phyloP scores from a whole-genome alignment of 53 echinoderm and acorn worm species.

The Paracentrotus lividus region DNA sequence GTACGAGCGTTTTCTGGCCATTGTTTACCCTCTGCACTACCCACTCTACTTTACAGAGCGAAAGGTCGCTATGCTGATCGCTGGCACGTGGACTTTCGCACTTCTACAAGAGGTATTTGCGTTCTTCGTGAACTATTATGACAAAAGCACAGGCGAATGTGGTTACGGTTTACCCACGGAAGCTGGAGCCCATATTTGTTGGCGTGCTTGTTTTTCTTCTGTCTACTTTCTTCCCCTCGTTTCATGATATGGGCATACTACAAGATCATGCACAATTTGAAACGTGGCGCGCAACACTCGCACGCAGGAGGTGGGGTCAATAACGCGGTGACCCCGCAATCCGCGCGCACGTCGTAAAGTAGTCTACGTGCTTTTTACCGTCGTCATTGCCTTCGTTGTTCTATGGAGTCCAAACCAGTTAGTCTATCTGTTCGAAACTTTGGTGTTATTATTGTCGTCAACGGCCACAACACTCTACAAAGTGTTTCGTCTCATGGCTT shows the following conservation, averaged over 20 bases:
- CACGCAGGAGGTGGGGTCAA: conserved; percentile 63
- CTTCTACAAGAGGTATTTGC: conserved; percentile 91
- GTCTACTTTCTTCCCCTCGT: conserved; percentile 92
- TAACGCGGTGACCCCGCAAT: conserved; percentile 81
- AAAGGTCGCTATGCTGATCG: conserved; percentile 80
- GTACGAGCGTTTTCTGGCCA: conserved; percentile 91
- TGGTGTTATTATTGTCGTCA: conserved; percentile 65
- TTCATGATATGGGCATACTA: conserved; percentile 94
- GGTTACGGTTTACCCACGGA: conserved; percentile 79
- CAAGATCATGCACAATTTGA: conserved; percentile 85
- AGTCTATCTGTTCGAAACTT: conserved; percentile 91
- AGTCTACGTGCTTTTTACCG: conserved; percentile 89
- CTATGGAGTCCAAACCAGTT: conserved; percentile 95
- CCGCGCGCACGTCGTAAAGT: conserved; percentile 88
- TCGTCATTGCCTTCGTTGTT: conserved; percentile 89
- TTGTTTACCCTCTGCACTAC: conserved; percentile 94
- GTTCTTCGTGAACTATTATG: conserved; percentile 86
- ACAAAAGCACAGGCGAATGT: conserved; percentile 69
- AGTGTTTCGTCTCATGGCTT: conserved; percentile 90
- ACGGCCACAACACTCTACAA: conserved; percentile 77
- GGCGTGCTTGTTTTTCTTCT: conserved; percentile 89
- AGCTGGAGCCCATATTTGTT: conserved; percentile 67
- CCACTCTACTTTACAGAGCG: conserved; percentile 79
- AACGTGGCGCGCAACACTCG: conserved; percentile 74
- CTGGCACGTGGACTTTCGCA: conserved; percentile 82